Evolutionary conservation across 2,797 vertebrate species (phyloP), one percentile per base, ranked within the genome.

Genomic region (Philypnodon macrostomus): DNA sequence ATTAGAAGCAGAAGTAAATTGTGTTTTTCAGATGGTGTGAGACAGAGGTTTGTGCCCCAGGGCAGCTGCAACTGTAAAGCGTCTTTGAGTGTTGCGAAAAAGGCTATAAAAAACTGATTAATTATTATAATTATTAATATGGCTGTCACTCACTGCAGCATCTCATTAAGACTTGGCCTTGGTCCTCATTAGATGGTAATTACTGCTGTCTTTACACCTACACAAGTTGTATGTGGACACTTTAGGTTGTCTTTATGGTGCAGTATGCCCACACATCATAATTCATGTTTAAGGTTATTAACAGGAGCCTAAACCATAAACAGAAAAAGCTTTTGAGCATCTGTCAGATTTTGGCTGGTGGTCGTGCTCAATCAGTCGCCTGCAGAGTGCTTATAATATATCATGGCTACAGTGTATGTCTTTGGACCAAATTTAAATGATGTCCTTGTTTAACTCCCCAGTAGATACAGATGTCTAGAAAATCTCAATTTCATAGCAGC

Each of bases 141-240:
- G 72, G 47, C 71, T 79, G 79, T 74, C 84, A 80, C 35, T 83
- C 80, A 70, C 62, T 30, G 53, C n/a, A 39, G 64, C 59, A 53
- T 60, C 65, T 77, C 75, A 79, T 83, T 86, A 79, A 60, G 67
- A 72, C 68, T 67, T 53, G 62, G 70, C 53, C 55, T 59, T 55
- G 34, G 61, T 67, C 58, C 77, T 81, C 75, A 77, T 79, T 69
- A 80, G 45, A 48, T 14, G 36, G 29, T 6, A 33, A 63, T 62
- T 65, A 79, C 42, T 58, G 60, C 69, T 17, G 61, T 47, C 70
- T 60, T 34, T 58, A 74, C 64, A 50, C 45, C 39, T 52, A 47
- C 37, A 44, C 14, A 29, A 37, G 14, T 44, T 24, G 30, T n/a
- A 23, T 49, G 29, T 24, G 10, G n/a, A 2, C 14, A 45, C 33